Percentiles rank a stretch among this genome's conserved stretches.
These are phyloP conservation scores for Peucedramus taeniatus DNA, from an alignment of 2,113 vertebrate genomes.

Conservation along the genomic window DNA sequence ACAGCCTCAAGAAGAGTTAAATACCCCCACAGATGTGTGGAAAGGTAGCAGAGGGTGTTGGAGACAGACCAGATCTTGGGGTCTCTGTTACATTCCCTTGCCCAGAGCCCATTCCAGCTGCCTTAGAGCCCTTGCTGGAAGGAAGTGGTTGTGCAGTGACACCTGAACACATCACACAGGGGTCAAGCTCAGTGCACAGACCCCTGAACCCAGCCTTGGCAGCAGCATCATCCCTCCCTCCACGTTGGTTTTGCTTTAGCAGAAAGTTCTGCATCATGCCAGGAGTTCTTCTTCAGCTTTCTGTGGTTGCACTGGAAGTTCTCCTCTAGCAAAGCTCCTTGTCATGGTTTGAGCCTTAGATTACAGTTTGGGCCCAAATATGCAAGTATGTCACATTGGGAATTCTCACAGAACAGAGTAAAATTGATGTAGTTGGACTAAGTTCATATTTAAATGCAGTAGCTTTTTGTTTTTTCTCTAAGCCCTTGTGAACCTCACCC, in stretches of 20 bases:
- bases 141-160: accelerated
- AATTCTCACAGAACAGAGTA: neutral
- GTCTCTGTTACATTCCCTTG: neutral
- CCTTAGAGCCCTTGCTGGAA: neutral
- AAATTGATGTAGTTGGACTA: neutral
- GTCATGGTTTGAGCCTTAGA: neutral
- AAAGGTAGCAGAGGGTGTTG: neutral
- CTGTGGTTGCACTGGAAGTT: neutral
- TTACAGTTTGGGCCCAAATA: neutral
- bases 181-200: neutral
- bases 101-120: accelerated
- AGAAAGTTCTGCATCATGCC: neutral
- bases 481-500: neutral
- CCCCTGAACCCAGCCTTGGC: neutral
- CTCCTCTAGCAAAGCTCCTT: neutral
- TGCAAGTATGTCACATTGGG: neutral
- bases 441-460: neutral
- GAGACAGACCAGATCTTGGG: neutral
- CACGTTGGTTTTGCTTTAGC: neutral
- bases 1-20: neutral
- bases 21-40: neutral
- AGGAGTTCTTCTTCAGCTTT: neutral
- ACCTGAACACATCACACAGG: neutral
- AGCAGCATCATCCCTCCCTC: accelerated
- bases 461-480: neutral